Conservation (phyloP, 2,797 vertebrate species). For the Bovichtus diacanthus region DNA sequence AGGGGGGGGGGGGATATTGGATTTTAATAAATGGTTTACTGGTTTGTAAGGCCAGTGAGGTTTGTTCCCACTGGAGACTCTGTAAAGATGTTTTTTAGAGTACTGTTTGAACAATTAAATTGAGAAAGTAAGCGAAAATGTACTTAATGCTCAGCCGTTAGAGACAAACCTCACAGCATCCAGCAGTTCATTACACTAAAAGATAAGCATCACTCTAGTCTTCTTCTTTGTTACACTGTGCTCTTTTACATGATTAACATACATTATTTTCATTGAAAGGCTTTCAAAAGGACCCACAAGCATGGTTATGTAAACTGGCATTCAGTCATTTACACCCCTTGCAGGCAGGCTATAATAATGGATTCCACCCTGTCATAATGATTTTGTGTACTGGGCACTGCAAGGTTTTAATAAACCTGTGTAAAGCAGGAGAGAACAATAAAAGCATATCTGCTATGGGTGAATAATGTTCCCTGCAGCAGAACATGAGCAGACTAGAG, state of each 20-base stretch:
- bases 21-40: background rate
- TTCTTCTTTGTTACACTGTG: background rate
- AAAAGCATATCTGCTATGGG: background rate
- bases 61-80: background rate
- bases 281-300: background rate
- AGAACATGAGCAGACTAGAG: background rate
- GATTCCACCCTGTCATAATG: background rate
- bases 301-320: background rate
- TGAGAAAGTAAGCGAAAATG: background rate
- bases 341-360: background rate
- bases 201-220: background rate
- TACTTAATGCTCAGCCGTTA: background rate
- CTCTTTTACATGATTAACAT: background rate
- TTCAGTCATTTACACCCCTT: background rate
- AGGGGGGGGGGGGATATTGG: fast-evolving
- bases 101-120: background rate
- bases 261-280: background rate
- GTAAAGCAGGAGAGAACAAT: background rate
- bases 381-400: background rate
- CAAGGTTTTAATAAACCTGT: background rate
- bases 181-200: background rate
- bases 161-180: background rate
- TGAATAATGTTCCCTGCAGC: background rate
- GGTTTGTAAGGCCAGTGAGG: background rate
- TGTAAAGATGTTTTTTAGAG: background rate